phyloP scores from a whole-genome alignment of 92 coral and sea anemone genomes.

The Metridium senile region DNA sequence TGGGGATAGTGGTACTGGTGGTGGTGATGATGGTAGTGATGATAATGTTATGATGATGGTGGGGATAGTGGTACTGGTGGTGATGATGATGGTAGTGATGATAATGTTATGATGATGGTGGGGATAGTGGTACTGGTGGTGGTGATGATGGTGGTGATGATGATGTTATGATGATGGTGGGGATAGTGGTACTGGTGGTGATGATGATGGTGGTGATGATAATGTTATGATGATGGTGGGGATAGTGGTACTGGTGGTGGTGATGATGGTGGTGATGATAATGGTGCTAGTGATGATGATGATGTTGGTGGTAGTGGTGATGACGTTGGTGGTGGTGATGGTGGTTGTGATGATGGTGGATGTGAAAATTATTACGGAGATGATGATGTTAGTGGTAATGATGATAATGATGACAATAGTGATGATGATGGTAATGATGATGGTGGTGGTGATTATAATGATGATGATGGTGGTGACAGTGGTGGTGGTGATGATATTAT shows the following conservation, averaged over 20 bases:
- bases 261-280: background rate
- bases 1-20: background rate
- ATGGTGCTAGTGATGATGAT: no score
- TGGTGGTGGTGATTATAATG: background rate
- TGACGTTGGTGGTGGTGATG: background rate
- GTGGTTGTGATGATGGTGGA: background rate
- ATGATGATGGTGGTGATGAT: no score
- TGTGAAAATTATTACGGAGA: background rate
- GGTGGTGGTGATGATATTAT: background rate
- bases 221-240: background rate
- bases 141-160: constrained; percentile 32
- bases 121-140: background rate
- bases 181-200: no score
- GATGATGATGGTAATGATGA: no score
- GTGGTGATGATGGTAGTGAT: constrained; percentile 25
- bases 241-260: background rate
- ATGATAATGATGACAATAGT: constrained; percentile 52
- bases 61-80: no score
- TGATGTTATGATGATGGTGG: no score
- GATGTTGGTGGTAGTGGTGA: no score
- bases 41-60: no score
- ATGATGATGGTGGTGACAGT: background rate
- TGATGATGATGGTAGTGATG: no score
- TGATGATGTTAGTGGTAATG: background rate
- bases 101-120: background rate